These are phyloP conservation scores for Drosophila triauraria DNA, from an alignment of 1,140 invertebrate genomes.

Conservation along the genomic window DNA sequence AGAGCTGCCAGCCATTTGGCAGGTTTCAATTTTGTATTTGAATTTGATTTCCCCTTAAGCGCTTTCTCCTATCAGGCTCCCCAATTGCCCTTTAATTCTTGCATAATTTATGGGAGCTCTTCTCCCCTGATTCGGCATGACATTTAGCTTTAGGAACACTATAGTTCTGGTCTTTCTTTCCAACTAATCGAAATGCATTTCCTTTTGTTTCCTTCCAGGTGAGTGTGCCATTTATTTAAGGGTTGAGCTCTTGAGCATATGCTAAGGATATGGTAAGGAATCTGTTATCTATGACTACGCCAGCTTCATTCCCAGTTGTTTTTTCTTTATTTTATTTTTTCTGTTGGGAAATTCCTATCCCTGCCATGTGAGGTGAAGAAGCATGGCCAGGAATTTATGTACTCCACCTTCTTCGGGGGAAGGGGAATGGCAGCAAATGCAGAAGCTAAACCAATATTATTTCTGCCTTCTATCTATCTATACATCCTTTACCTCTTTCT, in stretches of 20 bases:
- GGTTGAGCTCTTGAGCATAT: neutral
- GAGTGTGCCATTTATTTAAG: constrained; percentile 20
- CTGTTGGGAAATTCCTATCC: constrained; percentile 2
- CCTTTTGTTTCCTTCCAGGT: constrained; percentile 42
- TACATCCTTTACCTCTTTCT: neutral
- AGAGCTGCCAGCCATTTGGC: constrained; percentile 21
- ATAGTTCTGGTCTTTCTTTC: too few species aligned
- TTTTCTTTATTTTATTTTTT: constrained; percentile 16
- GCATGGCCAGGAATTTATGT: constrained; percentile 27
- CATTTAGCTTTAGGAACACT: neutral
- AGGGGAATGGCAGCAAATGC: constrained; percentile 28
- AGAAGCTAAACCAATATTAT: constrained; percentile 76
- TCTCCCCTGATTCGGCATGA: neutral
- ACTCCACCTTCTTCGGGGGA: constrained; percentile 1
- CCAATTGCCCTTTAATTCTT: neutral
- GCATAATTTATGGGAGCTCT: neutral
- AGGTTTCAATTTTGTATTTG: constrained; percentile 32
- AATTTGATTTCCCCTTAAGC: constrained; percentile 5
- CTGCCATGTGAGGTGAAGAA: constrained; percentile 5
- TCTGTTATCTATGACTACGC: constrained; percentile 23
- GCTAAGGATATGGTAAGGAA: constrained; percentile 42
- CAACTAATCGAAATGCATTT: constrained; percentile 28
- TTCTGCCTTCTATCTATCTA: constrained; percentile 27
- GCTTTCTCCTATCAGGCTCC: neutral
- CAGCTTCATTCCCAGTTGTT: constrained; percentile 4